Evolutionary conservation across 2,797 vertebrate genomes (phyloP).

Genomic region (Zalophus californianus): DNA sequence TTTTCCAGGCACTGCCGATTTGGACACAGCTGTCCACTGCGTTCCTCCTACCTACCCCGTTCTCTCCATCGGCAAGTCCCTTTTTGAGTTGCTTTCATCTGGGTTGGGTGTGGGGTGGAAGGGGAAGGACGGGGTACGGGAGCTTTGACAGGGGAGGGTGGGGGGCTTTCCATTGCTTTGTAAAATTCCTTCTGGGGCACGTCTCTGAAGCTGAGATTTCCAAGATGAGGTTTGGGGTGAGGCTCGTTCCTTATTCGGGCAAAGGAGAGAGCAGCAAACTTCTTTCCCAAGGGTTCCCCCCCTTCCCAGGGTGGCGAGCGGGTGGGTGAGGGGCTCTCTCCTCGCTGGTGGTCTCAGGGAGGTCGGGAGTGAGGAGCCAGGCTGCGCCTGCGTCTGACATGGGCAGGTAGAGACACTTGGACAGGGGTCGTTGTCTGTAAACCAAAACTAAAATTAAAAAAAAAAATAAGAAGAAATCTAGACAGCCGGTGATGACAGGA

Average conservation of each 20-base stretch:
- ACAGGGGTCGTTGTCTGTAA: background rate
- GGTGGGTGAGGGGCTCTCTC: slow-evolving; percentile 27
- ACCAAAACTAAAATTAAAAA: background rate
- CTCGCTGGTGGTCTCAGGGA: background rate
- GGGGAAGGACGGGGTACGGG: background rate
- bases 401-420: background rate
- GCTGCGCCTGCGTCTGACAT: background rate
- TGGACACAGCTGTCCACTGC: slow-evolving; percentile 62
- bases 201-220: background rate
- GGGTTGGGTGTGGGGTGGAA: slow-evolving; percentile 61
- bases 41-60: slow-evolving; percentile 6
- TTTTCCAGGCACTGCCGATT: slow-evolving; percentile 49
- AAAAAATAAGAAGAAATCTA: background rate
- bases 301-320: background rate
- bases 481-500: background rate
- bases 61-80: slow-evolving; percentile 75
- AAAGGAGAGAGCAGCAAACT: slow-evolving; percentile 12
- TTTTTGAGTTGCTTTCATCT: slow-evolving; percentile 64
- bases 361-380: background rate
- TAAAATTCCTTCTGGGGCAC: background rate
- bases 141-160: background rate
- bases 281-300: background rate
- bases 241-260: background rate
- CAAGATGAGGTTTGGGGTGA: background rate
- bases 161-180: background rate